Base-by-base conservation (phyloP, 2,888 invertebrate genomes). In the Drosophila neonasuta region DNA sequence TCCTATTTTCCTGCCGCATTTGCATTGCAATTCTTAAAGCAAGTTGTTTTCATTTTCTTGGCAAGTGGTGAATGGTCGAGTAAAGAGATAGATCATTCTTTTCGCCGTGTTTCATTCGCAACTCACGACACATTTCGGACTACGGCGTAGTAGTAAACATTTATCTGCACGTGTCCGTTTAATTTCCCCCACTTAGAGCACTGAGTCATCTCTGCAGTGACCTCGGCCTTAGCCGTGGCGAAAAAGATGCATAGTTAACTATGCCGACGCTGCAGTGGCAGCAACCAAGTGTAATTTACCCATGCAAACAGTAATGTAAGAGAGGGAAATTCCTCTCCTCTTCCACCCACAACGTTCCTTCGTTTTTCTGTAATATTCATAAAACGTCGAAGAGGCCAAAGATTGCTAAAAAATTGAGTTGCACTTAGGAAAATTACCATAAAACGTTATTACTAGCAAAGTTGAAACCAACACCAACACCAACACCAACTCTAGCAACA, bases 401-500 rank as follows among this genome's bases (percentile, higher is more conserved):
- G 54, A 54, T 57, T 59, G 63, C 56, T 45, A 45, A 77, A 68
- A 63, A 71, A 77, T 75, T 68, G 62, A 61, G 60, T 69, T 80
- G 68, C 82, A 83, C 86, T 83, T 83, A 79, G 74, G 42, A 24
- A 85, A 87, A 83, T 83, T 83, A 85, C 83, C 82, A 83, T 83
- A 82, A 79, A 74, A 66, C 68, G 76, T 74, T 82, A 79, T 79
- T 70, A 73, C 76, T 73, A 11, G 15, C 13, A 46, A 42, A 42
- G 46, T 20, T 50, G 42, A 49, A 59, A 56, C 42, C 51, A 49
- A 58, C 15, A 46, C 64, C 39, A 49, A 58, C 15, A 46, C 64
- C 39, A 46, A 46, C 42, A 48, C 41, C 57, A 41, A 34, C 36
- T 24, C 24, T 1, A 45, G 42, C 50, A 42, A 20, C 42, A 44